Conservation (phyloP, 2,888 invertebrate species). For the Tinea trinotella region DNA sequence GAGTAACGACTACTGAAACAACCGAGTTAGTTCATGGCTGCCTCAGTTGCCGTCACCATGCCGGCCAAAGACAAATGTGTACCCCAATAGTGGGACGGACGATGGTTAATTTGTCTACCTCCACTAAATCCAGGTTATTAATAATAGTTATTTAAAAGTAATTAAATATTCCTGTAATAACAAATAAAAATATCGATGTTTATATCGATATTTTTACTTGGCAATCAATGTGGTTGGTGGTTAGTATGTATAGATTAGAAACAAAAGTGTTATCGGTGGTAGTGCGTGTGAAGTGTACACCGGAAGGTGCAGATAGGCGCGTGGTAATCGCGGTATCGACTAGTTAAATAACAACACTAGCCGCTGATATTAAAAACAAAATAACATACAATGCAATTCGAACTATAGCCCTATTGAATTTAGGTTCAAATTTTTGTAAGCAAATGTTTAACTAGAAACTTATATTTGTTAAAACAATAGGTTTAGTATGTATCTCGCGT, state of each 20-base stretch:
- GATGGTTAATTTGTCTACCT: too few relatives aligned
- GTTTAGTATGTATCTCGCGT: not conserved
- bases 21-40: too few relatives aligned
- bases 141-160: too few relatives aligned
- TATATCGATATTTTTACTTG: conserved; percentile 5
- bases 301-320: conserved; percentile 10
- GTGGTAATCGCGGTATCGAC: conserved; percentile 12
- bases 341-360: conserved; percentile 13
- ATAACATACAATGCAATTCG: not conserved
- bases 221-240: conserved; percentile 14
- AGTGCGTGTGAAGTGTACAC: conserved; percentile 6
- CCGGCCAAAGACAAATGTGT: too few relatives aligned
- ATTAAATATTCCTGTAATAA: too few relatives aligned
- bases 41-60: too few relatives aligned
- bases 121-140: too few relatives aligned
- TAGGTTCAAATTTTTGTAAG: not conserved
- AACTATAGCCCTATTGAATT: not conserved
- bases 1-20: too few relatives aligned
- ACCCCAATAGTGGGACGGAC: too few relatives aligned
- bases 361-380: not conserved
- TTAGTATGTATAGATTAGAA: conserved; percentile 12
- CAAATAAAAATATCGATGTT: too few relatives aligned
- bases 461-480: not conserved
- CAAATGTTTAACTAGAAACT: not conserved
- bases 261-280: not conserved